Base-by-base conservation (phyloP, 2,113 vertebrate genomes). In the Romanogobio albipinnatus region DNA sequence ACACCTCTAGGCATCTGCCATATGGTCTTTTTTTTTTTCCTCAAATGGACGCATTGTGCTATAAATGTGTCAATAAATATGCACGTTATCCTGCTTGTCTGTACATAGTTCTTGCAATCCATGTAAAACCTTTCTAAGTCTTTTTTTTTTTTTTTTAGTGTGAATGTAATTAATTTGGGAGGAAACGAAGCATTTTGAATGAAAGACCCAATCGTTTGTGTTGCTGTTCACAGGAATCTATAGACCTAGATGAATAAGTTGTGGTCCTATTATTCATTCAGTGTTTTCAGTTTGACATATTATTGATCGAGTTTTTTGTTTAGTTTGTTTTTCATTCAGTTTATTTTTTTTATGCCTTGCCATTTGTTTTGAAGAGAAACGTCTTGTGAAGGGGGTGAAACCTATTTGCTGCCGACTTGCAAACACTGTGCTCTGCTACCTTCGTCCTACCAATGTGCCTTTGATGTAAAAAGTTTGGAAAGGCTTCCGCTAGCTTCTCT, bases 31-130 rank as follows among this genome's bases (percentile, higher is more conserved):
- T 56, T 53, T 13, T 93, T 96, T 92, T 70, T 51, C 70, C 26
- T n/a, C 29, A 58, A 36, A 77, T 93, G 95, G 95, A 95, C 95
- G 94, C 93, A 93, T 95, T 95, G 95, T 79, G 61, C 95, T 96
- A 96, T 96, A 95, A 95, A 95, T 95, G 95, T 96, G 95, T 95
- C 96, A 96, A 96, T 95, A 95, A 96, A 93, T 58, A 95, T 96
- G 95, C 94, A 94, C 95, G 95, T 94, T 94, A 92, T 91, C 81
- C 70, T 89, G 86, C 87, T 81, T 89, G 87, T 89, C 84, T 89
- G 79, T 86, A 84, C 76, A 82, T 89, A 39, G 85, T 87, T 87
- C 39, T 73, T 88, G 78, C 36, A 0, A 73, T 78, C 88, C 43
- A 13, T 79, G 56, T 87, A 29, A 51, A 78, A 2, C 56, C 59